Conservation (phyloP, 2,888 invertebrate species). For the Dugesia japonica region DNA sequence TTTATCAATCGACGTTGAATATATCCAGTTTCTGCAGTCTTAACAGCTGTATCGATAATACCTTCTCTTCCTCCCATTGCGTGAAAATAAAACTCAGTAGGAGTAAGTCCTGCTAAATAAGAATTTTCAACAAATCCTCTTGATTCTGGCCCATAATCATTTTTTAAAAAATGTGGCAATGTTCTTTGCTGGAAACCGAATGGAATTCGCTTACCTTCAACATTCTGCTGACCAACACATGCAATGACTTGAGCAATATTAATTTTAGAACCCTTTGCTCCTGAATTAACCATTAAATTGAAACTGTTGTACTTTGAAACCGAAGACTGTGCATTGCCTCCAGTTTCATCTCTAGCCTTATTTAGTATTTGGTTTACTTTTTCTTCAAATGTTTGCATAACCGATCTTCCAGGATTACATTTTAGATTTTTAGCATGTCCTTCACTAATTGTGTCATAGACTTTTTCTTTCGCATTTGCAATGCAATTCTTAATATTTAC, state of each 20-base stretch:
- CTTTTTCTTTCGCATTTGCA: conserved; percentile 89
- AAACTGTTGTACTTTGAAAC: conserved; percentile 95
- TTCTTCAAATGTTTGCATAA: conserved; percentile 97
- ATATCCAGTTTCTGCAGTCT: conserved; percentile 98
- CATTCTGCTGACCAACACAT: conserved; percentile 99
- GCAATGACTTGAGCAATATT: conserved; percentile 98
- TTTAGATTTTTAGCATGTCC: conserved; percentile 98
- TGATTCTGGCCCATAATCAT: conserved; percentile 98
- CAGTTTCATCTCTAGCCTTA: conserved; percentile 99
- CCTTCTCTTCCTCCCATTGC: conserved; percentile 99
- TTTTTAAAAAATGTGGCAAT: conserved; percentile 95
- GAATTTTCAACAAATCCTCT: conserved; percentile 99
- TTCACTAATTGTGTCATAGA: conserved; percentile 96
- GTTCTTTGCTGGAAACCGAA: conserved; percentile 96
- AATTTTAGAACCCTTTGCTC: conserved; percentile 96
- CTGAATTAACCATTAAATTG: conserved; percentile 98
- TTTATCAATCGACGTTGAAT: conserved; percentile 97
- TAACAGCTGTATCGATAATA: conserved; percentile 99
- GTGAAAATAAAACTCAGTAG: conserved; percentile 98
- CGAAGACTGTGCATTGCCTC: conserved; percentile 94
- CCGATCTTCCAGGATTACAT: conserved; percentile 91
- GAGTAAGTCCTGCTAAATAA: conserved; percentile 79
- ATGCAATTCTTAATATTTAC: conserved; percentile 92
- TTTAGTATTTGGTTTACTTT: conserved; percentile 91
- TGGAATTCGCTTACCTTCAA: conserved; percentile 98